Evolutionary conservation across 2,113 vertebrate species (phyloP).

Genomic region (Tetrao urogallus): DNA sequence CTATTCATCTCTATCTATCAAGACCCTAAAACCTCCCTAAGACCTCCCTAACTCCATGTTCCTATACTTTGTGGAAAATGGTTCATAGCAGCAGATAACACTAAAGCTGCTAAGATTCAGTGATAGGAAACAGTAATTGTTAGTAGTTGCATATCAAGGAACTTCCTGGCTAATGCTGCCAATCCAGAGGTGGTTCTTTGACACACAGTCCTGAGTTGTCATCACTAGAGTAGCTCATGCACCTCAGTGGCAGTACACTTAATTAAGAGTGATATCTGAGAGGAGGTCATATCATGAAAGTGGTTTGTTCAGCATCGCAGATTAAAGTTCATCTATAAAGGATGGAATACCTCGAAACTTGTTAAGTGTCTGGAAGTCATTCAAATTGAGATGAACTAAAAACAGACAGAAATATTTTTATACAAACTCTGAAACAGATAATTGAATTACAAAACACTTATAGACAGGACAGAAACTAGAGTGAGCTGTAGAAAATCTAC

Average conservation of each 20-base stretch:
- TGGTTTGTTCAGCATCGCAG: neutral
- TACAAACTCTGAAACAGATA: neutral
- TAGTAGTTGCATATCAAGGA: neutral
- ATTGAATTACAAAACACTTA: neutral
- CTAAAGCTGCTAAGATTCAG: neutral
- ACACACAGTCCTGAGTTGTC: neutral
- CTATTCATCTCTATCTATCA: neutral
- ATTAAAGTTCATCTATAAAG: neutral
- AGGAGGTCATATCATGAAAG: neutral
- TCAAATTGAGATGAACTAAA: neutral
- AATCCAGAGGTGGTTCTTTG: neutral
- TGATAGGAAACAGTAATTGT: neutral
- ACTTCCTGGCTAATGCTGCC: neutral
- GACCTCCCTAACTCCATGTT: neutral
- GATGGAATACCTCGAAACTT: neutral
- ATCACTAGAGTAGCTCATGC: neutral
- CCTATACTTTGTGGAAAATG: neutral
- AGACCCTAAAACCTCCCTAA: neutral
- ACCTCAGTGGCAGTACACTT: neutral
- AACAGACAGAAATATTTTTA: neutral
- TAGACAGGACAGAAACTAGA: neutral
- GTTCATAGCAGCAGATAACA: neutral
- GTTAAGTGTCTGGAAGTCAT: neutral
- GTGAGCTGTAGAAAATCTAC: neutral
- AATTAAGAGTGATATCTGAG: neutral